Conservation (phyloP, 2,888 invertebrate species). For the Tetragonula carbonaria region DNA sequence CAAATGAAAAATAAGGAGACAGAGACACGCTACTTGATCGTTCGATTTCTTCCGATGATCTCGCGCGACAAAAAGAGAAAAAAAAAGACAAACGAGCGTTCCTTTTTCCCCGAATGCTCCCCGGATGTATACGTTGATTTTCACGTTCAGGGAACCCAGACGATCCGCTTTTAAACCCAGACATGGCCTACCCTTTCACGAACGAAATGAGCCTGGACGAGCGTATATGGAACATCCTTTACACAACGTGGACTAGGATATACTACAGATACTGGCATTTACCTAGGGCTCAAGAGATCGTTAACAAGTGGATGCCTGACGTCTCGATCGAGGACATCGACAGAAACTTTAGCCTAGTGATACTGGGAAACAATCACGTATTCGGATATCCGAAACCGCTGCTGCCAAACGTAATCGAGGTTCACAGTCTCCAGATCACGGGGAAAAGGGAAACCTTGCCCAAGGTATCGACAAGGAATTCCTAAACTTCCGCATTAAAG, state of each 20-base stretch:
- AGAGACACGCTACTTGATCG: background rate
- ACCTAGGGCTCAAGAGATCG: constrained; percentile 74
- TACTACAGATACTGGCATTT: constrained; percentile 78
- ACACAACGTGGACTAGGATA: constrained; percentile 77
- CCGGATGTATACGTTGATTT: background rate
- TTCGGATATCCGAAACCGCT: constrained; percentile 80
- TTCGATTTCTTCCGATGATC: background rate
- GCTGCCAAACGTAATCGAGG: constrained; percentile 79
- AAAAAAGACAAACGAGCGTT: background rate
- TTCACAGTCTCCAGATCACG: constrained; percentile 78
- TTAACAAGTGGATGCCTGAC: constrained; percentile 71
- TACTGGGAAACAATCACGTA: constrained; percentile 79
- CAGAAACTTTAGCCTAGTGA: constrained; percentile 78
- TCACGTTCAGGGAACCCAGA: constrained; percentile 77
- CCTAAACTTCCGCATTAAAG: constrained; percentile 21
- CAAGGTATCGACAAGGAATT: constrained; percentile 59
- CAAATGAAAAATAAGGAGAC: constrained; percentile 15
- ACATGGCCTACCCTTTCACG: constrained; percentile 79
- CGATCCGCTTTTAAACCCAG: constrained; percentile 78
- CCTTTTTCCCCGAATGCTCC: background rate
- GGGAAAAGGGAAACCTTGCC: constrained; percentile 67
- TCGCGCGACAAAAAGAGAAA: background rate
- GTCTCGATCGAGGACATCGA: constrained; percentile 75
- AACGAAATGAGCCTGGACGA: constrained; percentile 76
- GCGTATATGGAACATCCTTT: constrained; percentile 75